Evolutionary conservation across 2,113 vertebrate genomes (phyloP).

Genomic region (Aix galericulata): DNA sequence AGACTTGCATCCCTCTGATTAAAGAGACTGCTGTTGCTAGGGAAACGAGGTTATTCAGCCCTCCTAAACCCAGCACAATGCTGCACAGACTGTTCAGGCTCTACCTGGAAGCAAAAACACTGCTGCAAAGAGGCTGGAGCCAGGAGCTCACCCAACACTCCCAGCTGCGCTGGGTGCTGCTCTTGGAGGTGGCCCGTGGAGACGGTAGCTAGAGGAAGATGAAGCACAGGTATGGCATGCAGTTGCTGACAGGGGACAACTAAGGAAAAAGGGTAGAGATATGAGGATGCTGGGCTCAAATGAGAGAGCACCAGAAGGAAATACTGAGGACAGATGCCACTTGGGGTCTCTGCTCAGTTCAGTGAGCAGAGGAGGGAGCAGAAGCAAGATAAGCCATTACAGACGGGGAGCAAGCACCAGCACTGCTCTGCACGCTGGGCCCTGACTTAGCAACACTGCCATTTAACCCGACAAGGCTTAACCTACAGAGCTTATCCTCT

Average conservation of each 20-base stretch:
- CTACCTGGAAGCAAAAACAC: background rate
- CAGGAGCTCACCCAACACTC: background rate
- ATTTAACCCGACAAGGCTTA: background rate
- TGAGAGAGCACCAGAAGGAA: background rate
- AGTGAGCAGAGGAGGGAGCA: background rate
- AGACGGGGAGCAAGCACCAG: background rate
- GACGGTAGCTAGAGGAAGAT: background rate
- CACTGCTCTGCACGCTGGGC: no score
- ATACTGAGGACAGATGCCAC: background rate
- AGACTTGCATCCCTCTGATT: slow-evolving; percentile 1
- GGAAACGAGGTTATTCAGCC: slow-evolving; percentile 32
- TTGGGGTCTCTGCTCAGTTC: background rate
- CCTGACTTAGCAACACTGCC: background rate
- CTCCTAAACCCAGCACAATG: background rate
- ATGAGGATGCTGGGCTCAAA: background rate
- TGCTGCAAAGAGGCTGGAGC: background rate
- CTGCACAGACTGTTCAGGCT: background rate
- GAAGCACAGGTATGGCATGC: background rate
- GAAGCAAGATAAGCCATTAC: background rate
- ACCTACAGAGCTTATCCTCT: background rate
- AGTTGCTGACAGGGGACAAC: background rate
- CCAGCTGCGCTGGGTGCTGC: background rate
- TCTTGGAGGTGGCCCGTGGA: accelerated
- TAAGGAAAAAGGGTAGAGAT: background rate
- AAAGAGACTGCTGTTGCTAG: slow-evolving; percentile 41